Conservation (phyloP, 2,113 vertebrate genomes). For the Sula dactylatra region DNA sequence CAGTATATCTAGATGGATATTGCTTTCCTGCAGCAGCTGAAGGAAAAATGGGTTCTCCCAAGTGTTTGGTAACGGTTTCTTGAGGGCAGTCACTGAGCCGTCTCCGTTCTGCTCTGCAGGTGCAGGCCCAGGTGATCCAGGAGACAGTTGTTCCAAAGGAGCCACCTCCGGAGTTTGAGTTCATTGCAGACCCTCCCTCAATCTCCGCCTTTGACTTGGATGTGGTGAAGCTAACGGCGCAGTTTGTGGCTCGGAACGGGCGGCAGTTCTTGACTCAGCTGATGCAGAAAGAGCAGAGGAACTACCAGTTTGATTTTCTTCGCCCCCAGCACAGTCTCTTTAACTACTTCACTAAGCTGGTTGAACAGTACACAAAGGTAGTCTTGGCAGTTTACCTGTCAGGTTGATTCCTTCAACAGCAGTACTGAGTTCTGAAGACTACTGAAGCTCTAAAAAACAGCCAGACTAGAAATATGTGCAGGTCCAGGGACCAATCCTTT, state of each 20-base stretch:
- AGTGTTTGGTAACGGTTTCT: accelerated
- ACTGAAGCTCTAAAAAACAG: not conserved
- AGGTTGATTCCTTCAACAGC: not conserved
- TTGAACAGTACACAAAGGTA: slow-evolving; percentile 99
- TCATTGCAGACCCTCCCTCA: slow-evolving; percentile 95
- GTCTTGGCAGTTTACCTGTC: not conserved
- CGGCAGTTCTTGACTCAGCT: slow-evolving; percentile 97
- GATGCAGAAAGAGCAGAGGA: slow-evolving; percentile 99
- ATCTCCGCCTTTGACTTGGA: slow-evolving; percentile 97
- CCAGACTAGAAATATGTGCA: not conserved
- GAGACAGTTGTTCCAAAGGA: slow-evolving; percentile 93
- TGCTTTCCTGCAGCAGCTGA: accelerated
- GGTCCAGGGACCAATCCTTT: not conserved
- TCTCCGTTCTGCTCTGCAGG: slow-evolving; percentile 52
- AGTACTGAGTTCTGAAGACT: not conserved
- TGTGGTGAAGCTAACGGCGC: slow-evolving; percentile 95
- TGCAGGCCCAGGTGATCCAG: slow-evolving; percentile 95
- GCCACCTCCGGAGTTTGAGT: slow-evolving; percentile 94
- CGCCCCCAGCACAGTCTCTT: slow-evolving; percentile 98
- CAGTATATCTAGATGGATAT: too few species aligned
- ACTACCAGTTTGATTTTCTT: slow-evolving; percentile 98
- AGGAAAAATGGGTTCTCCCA: not conserved
- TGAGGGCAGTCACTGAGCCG: not conserved
- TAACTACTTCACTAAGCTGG: slow-evolving; percentile 98
- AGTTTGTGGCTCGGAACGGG: slow-evolving; percentile 96